Base-by-base conservation (phyloP, 2,888 invertebrate genomes). In the Synanthedon andrenaeformis region DNA sequence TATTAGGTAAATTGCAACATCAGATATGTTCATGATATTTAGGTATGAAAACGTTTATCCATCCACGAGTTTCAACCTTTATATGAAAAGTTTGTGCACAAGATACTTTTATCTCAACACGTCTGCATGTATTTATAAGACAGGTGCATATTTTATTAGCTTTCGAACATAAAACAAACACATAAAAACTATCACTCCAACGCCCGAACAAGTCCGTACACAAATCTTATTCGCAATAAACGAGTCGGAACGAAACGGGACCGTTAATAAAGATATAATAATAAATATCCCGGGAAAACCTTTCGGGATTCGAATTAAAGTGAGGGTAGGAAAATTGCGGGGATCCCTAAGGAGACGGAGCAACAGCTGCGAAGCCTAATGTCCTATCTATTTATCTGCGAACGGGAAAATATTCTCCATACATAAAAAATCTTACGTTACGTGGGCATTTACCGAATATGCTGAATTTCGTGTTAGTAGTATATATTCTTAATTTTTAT, bases 241-340 rank as follows among this genome's bases (percentile, higher is more conserved):
- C 71, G 69, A 69, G 67, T 74, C 73, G 72, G 72, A 73, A 74
- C 71, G 71, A 70, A 74, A 74, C 66, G 67, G 63, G 67, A 64
- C 72, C 75, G 82, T 83, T 84, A 85, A 85, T 86, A 85, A 82
- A 83, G 84, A 83, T 79, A 82, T 85, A 82, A 83, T 84, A 85
- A 85, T 87, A 87, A 87, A 87, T 86, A 86, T 80, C 67, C 72
- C 60, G 60, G 69, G 76, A 80, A 79, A 81, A 80, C 82, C 84
- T 82, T 85, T 79, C 73, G 79, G 84, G 82, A 78, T 77, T 79
- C 78, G 81, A 83, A 84, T 85, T 80, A 82, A 82, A 81, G 73
- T 81, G 74, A 82, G 87, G 87, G 87, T 82, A 79, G 75, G 85
- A 82, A 86, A 86, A 86, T 85, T 85, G 82, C 79, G 69, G 65